Base-by-base conservation (phyloP, 2,888 invertebrate genomes). In the Amphipoea lucens region DNA sequence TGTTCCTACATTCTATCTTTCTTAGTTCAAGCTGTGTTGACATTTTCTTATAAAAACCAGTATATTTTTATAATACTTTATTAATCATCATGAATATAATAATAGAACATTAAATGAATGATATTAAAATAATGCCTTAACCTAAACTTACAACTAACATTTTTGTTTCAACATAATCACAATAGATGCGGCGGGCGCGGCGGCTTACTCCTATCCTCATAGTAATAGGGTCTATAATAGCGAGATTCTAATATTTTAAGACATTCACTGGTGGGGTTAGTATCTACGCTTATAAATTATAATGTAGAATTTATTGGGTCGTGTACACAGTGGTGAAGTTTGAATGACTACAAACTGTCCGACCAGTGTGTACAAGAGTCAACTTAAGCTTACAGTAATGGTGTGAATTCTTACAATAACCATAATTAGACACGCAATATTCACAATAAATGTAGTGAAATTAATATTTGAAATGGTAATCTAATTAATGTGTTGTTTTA, bases 151-250 rank as follows among this genome's bases (percentile, higher is more conserved):
- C 75, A 76, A 62, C 90, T 92, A 94, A 81, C 51, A 81, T 90
- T 90, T 93, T 95, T 94, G 94, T 94, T 94, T 94, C 91, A 93
- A 94, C 82, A 94, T 94, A 94, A 95, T 96, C 95, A 96, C 95
- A 95, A 90, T 93, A 72, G 88, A 89, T 92, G 90, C 92, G 93
- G 92, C 90, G 94, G 95, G 94, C 92, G 93, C 95, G 95, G 94
- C 92, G 90, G 86, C 70, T 81, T 72, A 45, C 69, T 77, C 75
- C 54, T 78, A 86, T 86, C 0, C 2, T 23, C 57, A 63, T 82
- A 51, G 62, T 14, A 66, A 70, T 73, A 84, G 14, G 78, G 78
- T 45, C 66, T 84, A 78, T 75, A 67, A 54, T 78, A 65, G 75
- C 83, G 89, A 91, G 91, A 91, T 91, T 90, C 89, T 81, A 84